Evolutionary conservation across 2,888 invertebrate species (phyloP).

Genomic region (Drosophila hamatofila): DNA sequence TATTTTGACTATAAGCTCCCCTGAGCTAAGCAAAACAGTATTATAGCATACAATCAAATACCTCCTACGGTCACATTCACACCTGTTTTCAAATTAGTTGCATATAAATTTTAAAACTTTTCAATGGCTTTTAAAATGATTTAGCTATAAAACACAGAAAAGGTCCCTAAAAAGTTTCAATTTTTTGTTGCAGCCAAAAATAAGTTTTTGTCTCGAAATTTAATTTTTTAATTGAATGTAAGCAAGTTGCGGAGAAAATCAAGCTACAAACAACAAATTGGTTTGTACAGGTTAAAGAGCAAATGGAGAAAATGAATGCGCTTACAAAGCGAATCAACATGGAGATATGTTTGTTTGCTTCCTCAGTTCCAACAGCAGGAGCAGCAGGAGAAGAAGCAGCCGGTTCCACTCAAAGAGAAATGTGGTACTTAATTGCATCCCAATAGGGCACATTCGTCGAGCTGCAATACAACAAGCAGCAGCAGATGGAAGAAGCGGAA

Average conservation of each 20-base stretch:
- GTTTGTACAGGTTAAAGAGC: constrained; percentile 29
- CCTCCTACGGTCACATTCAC: background rate
- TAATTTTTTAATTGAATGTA: constrained; percentile 49
- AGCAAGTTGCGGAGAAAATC: constrained; percentile 23
- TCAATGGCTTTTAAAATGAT: background rate
- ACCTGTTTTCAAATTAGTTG: background rate
- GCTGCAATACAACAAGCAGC: constrained; percentile 3
- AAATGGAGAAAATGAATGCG: constrained; percentile 45
- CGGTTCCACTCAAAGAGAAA: constrained; percentile 34
- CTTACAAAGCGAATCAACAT: constrained; percentile 65
- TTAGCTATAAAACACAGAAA: background rate
- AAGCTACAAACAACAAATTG: background rate
- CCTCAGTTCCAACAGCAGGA: background rate
- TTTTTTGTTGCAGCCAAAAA: constrained; percentile 11
- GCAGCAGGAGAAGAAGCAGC: background rate
- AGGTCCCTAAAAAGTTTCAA: background rate
- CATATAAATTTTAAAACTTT: background rate
- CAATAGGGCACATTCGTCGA: constrained; percentile 56
- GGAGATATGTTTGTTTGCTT: constrained; percentile 42
- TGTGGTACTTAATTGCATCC: constrained; percentile 72
- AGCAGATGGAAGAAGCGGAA: background rate
- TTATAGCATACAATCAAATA: background rate
- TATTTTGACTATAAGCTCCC: background rate
- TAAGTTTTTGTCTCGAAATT: constrained; percentile 28
- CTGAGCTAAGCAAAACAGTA: background rate